These are phyloP conservation scores for Nephrotoma appendiculata DNA, from an alignment of 2,888 invertebrate species.

Conservation along the genomic window DNA sequence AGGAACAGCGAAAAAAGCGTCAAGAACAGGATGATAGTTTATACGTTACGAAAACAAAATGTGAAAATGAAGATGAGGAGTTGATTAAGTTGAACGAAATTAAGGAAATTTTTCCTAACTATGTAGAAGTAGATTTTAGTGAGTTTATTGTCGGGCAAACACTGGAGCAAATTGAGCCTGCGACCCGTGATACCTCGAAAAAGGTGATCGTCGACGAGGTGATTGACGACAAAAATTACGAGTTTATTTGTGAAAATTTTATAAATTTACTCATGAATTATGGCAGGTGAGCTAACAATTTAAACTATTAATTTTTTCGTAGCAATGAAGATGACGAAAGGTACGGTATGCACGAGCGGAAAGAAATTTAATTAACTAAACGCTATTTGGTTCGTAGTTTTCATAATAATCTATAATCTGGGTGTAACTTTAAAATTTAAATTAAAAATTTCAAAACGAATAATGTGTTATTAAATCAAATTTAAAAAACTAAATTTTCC, in stretches of 20 bases:
- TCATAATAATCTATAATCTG: neutral
- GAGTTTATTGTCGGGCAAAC: slow-evolving; percentile 41
- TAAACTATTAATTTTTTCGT: neutral
- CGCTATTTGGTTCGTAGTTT: neutral
- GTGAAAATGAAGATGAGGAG: slow-evolving; percentile 53
- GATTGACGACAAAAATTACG: slow-evolving; percentile 8
- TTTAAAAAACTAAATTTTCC: too few species aligned
- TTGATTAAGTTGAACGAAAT: slow-evolving; percentile 49
- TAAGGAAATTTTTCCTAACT: slow-evolving; percentile 52
- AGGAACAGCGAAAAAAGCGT: slow-evolving; percentile 47
- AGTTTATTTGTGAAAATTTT: slow-evolving; percentile 24
- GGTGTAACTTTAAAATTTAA: too few species aligned
- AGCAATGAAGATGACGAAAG: too few species aligned
- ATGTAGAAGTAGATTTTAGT: slow-evolving; percentile 50
- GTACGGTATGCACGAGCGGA: too few species aligned
- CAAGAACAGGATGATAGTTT: slow-evolving; percentile 63
- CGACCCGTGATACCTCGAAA: slow-evolving; percentile 20
- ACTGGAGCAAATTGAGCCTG: slow-evolving; percentile 32
- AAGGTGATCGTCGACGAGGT: slow-evolving; percentile 8
- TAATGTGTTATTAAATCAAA: too few species aligned
- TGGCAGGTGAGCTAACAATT: slow-evolving; percentile 15
- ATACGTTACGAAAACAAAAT: slow-evolving; percentile 55
- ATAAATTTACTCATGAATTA: slow-evolving; percentile 23
- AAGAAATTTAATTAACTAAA: neutral
- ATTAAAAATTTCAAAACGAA: too few species aligned